Conservation (phyloP, 2,113 vertebrate species). For the Corydoras maculifer region DNA sequence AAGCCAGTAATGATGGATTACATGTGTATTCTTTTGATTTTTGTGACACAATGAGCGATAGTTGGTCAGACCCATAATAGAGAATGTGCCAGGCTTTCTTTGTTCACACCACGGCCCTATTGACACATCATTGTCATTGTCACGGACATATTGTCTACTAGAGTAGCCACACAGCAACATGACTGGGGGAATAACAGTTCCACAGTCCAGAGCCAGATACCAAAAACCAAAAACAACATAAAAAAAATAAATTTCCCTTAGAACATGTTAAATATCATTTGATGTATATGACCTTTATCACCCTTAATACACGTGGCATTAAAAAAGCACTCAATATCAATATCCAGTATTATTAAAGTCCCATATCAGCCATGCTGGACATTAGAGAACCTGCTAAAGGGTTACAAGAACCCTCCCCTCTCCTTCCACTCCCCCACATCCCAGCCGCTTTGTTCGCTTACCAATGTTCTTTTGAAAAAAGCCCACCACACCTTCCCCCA, state of each 20-base stretch:
- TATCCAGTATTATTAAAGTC: too few species aligned
- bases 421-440: conserved; percentile 44
- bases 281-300: conserved; percentile 9
- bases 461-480: conserved; percentile 54
- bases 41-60: conserved; percentile 54
- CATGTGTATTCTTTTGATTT: conserved; percentile 50
- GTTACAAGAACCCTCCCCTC: too few species aligned
- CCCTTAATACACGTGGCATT: not conserved
- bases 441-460: conserved; percentile 57
- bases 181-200: too few species aligned
- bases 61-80: conserved; percentile 55
- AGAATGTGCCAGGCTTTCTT: conserved; percentile 63
- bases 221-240: not conserved
- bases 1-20: conserved; percentile 36
- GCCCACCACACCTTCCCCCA: conserved; percentile 45
- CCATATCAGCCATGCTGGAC: too few species aligned
- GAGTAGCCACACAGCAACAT: too few species aligned
- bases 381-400: too few species aligned
- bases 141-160: conserved; percentile 10
- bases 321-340: too few species aligned
- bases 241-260: not conserved
- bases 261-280: not conserved
- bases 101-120: conserved; percentile 56
- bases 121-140: conserved; percentile 62
- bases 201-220: too few species aligned